Evolutionary conservation across 2,797 vertebrate genomes (phyloP), one percentile per base, ranked within the genome.

Genomic region (Amblyraja radiata): DNA sequence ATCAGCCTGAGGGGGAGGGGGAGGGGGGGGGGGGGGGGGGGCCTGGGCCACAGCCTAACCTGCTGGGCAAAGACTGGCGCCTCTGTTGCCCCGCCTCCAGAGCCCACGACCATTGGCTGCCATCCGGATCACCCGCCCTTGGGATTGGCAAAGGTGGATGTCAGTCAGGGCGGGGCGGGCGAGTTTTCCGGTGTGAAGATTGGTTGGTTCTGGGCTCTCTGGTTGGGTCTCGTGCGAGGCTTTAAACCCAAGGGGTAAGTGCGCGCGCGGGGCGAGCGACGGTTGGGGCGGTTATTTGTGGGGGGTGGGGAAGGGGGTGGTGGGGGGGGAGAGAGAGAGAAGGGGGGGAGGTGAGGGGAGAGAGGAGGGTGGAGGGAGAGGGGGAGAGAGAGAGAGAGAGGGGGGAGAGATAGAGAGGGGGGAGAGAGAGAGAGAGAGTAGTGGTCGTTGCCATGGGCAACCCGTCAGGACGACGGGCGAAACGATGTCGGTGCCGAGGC

Each of bases 311-410:
- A 2, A 1, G 2, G 39, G 39, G 65, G 74, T 39, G 14, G 9
- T 54, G 5, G 79, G 39, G 39, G 39, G 6, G 11, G 11, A 32
- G 76, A 23, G 46, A 4, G 46, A 46, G 46, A 46, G 0, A 32
- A 4, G 46, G 0, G 46, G 0, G 0, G 5, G 28, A 21, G 21
- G 8, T 13, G 36, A 32, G 7, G 36, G 21, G 28, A 88, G 94
- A 93, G 94, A 93, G 94, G 93, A 71, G 92, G 90, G 2, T 2
- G 93, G 93, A 73, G 73, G 84, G 92, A 93, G 94, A 94, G 94
- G 32, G 32, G 0, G 32, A 32, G n/a, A n/a, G n/a, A n/a, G n/a
- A n/a, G n/a, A n/a, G n/a, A n/a, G n/a, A n/a, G n/a, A n/a, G 9
- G 9, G 65, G 65, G 65, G 65, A 14, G 9, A 2, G 65, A 9